These are phyloP conservation scores for Taenaris catops DNA, from an alignment of 2,888 invertebrate species.

Conservation along the genomic window DNA sequence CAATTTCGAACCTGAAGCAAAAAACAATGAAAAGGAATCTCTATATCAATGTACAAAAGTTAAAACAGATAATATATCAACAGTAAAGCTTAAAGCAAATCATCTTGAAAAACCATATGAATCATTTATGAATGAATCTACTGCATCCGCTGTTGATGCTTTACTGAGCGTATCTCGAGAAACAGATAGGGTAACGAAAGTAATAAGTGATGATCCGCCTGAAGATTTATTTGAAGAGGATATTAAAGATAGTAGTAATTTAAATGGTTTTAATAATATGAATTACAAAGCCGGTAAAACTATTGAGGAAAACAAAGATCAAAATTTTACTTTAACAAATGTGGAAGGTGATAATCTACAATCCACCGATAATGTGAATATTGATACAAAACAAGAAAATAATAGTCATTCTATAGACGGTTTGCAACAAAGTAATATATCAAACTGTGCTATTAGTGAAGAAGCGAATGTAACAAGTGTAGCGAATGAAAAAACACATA, in stretches of 20 bases:
- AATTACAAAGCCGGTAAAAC: conserved; percentile 24
- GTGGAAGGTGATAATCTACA: conserved; percentile 1
- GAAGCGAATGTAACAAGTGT: not conserved
- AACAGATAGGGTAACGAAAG: conserved; percentile 59
- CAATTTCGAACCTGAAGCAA: conserved; percentile 1
- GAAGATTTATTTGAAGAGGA: conserved; percentile 73
- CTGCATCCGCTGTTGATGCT: conserved; percentile 69
- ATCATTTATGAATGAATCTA: conserved; percentile 58
- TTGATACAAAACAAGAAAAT: not conserved
- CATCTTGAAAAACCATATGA: conserved; percentile 25
- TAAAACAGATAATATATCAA: conserved; percentile 2
- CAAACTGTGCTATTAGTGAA: not conserved
- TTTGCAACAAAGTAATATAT: not conserved
- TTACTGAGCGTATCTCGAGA: conserved; percentile 66
- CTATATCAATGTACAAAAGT: conserved; percentile 1
- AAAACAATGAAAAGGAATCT: conserved; percentile 6
- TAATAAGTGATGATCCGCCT: conserved; percentile 60
- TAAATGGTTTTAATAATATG: conserved; percentile 38
- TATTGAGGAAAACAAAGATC: conserved; percentile 21
- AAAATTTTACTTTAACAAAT: conserved; percentile 1
- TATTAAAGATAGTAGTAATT: conserved; percentile 40
- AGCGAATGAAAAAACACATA: not conserved
- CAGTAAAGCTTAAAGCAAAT: conserved; percentile 4
- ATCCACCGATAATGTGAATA: not conserved
- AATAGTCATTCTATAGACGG: not conserved